These are phyloP conservation scores for Lagenorhynchus albirostris DNA, from an alignment of 2,113 vertebrate genomes.

Conservation along the genomic window DNA sequence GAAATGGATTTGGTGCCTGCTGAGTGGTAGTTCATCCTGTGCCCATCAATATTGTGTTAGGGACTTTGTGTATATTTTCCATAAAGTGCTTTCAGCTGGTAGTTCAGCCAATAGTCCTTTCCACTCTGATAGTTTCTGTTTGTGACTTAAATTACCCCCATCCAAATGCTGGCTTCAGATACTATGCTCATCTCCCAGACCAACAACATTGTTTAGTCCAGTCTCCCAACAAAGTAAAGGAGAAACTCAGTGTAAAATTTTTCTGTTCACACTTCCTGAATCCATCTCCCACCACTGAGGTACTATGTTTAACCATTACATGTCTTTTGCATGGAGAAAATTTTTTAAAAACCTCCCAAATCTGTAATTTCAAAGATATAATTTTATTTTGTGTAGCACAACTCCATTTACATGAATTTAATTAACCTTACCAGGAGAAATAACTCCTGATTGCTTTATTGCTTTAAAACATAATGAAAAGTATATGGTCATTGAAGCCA, in stretches of 20 bases:
- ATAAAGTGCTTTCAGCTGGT: slow-evolving; percentile 21
- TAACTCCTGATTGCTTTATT: not conserved
- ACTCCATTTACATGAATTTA: not conserved
- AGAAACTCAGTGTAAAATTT: not conserved
- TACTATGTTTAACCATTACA: not conserved
- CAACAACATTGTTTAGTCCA: not conserved
- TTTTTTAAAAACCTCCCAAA: not conserved
- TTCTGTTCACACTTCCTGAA: not conserved
- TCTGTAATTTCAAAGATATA: not conserved
- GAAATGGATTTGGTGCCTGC: slow-evolving; percentile 36
- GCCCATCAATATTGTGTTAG: slow-evolving; percentile 29
- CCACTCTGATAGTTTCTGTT: not conserved
- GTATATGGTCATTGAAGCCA: not conserved
- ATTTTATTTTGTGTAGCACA: not conserved
- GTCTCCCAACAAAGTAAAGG: not conserved
- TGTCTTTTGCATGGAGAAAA: not conserved
- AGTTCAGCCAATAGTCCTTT: slow-evolving; percentile 1
- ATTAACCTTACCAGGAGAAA: not conserved
- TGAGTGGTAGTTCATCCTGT: slow-evolving; percentile 7
- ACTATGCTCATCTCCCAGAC: not conserved
- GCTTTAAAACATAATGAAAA: not conserved
- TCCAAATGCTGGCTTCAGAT: not conserved
- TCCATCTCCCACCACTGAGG: not conserved
- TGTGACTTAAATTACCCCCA: slow-evolving; percentile 6
- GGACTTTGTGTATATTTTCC: slow-evolving; percentile 41